phyloP scores from a whole-genome alignment of 1,140 invertebrate genomes.

The Eupristina koningsbergeri region DNA sequence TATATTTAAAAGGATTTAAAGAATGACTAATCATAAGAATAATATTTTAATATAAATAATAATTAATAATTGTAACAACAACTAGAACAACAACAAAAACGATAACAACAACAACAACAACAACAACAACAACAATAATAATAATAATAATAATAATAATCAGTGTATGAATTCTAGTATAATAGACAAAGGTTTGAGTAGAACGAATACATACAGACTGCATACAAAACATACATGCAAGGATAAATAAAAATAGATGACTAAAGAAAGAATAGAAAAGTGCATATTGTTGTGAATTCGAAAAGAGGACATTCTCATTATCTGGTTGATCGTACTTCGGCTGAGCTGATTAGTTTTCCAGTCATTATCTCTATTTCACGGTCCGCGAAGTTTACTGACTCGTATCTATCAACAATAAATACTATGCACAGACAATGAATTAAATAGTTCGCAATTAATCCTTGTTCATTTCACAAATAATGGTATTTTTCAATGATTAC shows the following conservation, averaged over 20 bases:
- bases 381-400: slow-evolving; percentile 54
- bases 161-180: too few relatives aligned
- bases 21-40: too few relatives aligned
- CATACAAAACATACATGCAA: neutral
- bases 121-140: too few relatives aligned
- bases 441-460: neutral
- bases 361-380: slow-evolving; percentile 73
- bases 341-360: slow-evolving; percentile 68
- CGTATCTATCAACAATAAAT: slow-evolving; percentile 5
- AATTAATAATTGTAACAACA: too few relatives aligned
- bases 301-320: slow-evolving; percentile 34
- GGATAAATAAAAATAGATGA: neutral
- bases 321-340: slow-evolving; percentile 56
- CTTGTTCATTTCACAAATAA: neutral
- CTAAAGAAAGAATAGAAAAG: neutral
- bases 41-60: too few relatives aligned
- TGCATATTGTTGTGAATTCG: neutral
- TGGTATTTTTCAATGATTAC: neutral
- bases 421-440: neutral
- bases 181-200: too few relatives aligned
- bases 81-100: too few relatives aligned
- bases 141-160: too few relatives aligned
- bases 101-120: too few relatives aligned
- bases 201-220: too few relatives aligned
- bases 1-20: too few relatives aligned